phyloP scores from a whole-genome alignment of 1,140 invertebrate genomes.

The Neodiprion fabricii region DNA sequence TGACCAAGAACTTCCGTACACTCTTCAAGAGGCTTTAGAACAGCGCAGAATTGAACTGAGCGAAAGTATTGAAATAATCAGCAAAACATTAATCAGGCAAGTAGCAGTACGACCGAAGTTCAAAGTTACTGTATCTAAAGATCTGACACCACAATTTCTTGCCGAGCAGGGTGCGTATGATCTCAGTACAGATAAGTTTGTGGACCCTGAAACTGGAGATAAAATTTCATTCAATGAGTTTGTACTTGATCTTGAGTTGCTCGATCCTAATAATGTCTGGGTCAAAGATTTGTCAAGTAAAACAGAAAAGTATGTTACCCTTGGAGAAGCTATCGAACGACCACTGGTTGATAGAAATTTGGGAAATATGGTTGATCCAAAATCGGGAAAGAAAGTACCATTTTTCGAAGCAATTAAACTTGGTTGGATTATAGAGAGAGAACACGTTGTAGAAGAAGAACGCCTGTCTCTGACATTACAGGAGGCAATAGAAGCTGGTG shows the following conservation, averaged over 20 bases:
- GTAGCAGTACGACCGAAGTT: constrained; percentile 47
- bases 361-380: constrained; percentile 83
- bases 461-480: constrained; percentile 65
- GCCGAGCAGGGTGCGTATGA: constrained; percentile 78
- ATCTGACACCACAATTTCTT: constrained; percentile 71
- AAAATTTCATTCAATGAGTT: constrained; percentile 79
- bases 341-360: constrained; percentile 77
- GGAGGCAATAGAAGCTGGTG: constrained; percentile 70
- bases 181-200: constrained; percentile 74
- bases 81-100: constrained; percentile 59
- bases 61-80: constrained; percentile 70
- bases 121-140: constrained; percentile 57
- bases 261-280: constrained; percentile 77
- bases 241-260: constrained; percentile 75
- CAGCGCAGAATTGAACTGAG: constrained; percentile 70
- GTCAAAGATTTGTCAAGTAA: constrained; percentile 79
- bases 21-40: constrained; percentile 69
- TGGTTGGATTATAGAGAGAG: constrained; percentile 70
- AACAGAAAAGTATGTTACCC: constrained; percentile 70
- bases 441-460: constrained; percentile 35
- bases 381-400: constrained; percentile 78
- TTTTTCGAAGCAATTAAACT: constrained; percentile 85
- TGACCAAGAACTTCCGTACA: constrained; percentile 65
- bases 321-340: constrained; percentile 77
- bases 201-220: constrained; percentile 77